Base-by-base conservation (phyloP, 1,140 invertebrate genomes). In the Calliopsis andreniformis region DNA sequence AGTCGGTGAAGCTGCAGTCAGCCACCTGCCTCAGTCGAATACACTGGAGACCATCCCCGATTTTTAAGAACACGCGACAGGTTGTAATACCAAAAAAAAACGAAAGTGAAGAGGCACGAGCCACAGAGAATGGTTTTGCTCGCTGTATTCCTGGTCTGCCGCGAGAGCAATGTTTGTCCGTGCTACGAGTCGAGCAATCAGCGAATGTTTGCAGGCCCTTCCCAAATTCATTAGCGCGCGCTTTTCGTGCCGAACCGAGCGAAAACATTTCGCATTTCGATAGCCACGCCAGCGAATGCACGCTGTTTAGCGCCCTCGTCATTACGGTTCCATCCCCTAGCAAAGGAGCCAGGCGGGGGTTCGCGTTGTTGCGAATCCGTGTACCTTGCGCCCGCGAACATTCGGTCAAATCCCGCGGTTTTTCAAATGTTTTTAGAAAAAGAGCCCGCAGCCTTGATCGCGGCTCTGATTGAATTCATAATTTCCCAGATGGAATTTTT, bases 151-250 rank as follows among this genome's bases (percentile, higher is more conserved):
- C 53, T 51, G 45, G 64, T 35, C 30, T 25, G 32, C 59, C 30
- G 7, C 78, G 20, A 70, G 45, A 25, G 25, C 42, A 64, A 80
- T 80, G 53, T 83, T 83, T 80, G 66, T 68, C n/a, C n/a, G 45
- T 30, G 63, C 45, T 18, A 80, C 55, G 69, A 84, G 55, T 78
- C 56, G 64, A 49, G 67, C 70, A 81, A 85, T 85, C 78, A 76
- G 75, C 43, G 73, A 64, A 45, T 84, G 70, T 85, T 85, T 85
- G 66, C 78, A 30, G 25, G 66, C 70, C 67, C 70, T 81, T 83
- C 39, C 59, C 64, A 61, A 76, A 84, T 84, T 85, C 61, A 85
- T 85, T 79, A 81, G 55, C 66, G 64, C 55, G 53, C 45, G 72
- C 81, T 69, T 80, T 84, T 84, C 67, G 62, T n/a, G 55, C 20